Base-by-base conservation (phyloP, 64 coral and sea anemone species). In the Cladopsammia gracilis region DNA sequence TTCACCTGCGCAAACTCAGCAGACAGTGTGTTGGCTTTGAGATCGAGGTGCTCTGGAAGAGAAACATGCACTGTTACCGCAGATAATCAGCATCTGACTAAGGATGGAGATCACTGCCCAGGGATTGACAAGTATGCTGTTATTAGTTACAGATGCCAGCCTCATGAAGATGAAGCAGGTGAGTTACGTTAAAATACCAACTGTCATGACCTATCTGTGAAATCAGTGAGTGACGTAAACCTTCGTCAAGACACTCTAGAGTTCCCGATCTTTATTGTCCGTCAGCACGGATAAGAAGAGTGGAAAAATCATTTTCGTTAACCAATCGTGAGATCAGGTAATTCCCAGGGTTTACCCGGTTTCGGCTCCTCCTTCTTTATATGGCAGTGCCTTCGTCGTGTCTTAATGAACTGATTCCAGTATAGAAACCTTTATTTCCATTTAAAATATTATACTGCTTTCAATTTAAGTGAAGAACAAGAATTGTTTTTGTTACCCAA, bases 91-190 rank as follows among this genome's bases (percentile, higher is more conserved):
- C 89, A 94, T 52, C 71, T 97, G 81, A 82, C 44, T 69, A 56
- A 75, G 49, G 88, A 73, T 18, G 67, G 52, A 75, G 61, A 34
- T 14, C 88, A 94, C 44, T 97, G 95, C 49, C 95, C 95, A 8
- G 95, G 86, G 22, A 89, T 97, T 70, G 95, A 97, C 44, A 97
- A 97, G 61, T 97, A 97, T 57, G 95, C 95, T 61, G 78, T 97
- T 42, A 64, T 97, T 74, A 94, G 80, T 6, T 97, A 97, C 54
- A 94, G 92, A 57, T 97, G 95, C 48, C 95, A 97, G 70, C 95
- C 95, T 2, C 84, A 65, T 3, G 87, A 65, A 23, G 75, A 87
- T 64, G 70, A 64, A 76, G 73, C 7, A 23, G 45, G 80, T 84
- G 10, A 84, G 80, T 84, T 4, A 56, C 15, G 5, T 56, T 56